phyloP scores from a whole-genome alignment of 2,113 vertebrate species.

The Notarius lentiginosus region DNA sequence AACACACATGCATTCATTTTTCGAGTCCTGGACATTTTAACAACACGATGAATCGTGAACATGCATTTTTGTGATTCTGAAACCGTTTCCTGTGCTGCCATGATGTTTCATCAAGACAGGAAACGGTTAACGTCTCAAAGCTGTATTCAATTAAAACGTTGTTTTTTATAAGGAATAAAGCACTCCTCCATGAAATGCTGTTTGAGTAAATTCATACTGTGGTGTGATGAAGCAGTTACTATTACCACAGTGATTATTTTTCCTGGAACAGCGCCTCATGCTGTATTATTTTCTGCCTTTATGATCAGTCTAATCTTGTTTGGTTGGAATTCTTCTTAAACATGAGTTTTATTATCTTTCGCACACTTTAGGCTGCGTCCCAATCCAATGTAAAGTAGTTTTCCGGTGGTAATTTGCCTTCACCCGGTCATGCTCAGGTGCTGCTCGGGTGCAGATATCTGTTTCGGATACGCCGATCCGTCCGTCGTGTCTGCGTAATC shows the following conservation, averaged over 20 bases:
- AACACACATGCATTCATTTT: background rate
- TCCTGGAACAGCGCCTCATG: background rate
- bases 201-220: background rate
- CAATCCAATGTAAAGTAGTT: background rate
- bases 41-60: background rate
- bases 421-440: conserved; percentile 46
- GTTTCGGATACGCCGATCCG: background rate
- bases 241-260: background rate
- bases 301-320: background rate
- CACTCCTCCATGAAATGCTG: background rate
- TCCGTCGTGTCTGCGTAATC: conserved; percentile 52
- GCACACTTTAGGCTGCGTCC: background rate
- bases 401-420: conserved; percentile 35
- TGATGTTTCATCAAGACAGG: too few species aligned
- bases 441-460: background rate
- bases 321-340: background rate
- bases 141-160: background rate
- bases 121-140: too few species aligned
- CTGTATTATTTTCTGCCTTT: background rate
- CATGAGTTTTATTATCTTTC: too few species aligned
- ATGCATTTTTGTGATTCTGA: too few species aligned
- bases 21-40: background rate
- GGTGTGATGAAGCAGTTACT: background rate
- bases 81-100: too few species aligned
- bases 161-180: background rate